These are phyloP conservation scores for Oriolus oriolus DNA, from an alignment of 2,113 vertebrate genomes.

Conservation along the genomic window DNA sequence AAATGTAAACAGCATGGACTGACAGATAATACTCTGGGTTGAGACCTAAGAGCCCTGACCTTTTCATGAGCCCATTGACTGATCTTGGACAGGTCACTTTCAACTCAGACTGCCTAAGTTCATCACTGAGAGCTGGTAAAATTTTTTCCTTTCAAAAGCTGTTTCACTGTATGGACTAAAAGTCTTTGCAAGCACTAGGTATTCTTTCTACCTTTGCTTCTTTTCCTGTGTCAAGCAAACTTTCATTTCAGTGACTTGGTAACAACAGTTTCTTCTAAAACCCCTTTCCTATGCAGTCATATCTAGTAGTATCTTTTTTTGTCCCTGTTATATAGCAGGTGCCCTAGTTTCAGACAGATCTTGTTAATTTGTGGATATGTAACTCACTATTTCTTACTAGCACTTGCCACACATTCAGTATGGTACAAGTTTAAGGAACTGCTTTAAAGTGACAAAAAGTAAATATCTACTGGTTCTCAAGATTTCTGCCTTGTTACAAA, in stretches of 20 bases:
- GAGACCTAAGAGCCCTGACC: background rate
- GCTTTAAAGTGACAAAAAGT: background rate
- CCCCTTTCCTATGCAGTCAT: background rate
- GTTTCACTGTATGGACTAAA: background rate
- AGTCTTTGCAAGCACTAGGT: background rate
- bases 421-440: background rate
- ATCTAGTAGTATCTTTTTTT: background rate
- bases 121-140: background rate
- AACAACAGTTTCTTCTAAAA: background rate
- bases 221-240: background rate
- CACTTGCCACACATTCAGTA: background rate
- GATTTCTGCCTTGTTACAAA: slow-evolving; percentile 23
- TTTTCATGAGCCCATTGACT: background rate
- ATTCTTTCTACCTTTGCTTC: background rate
- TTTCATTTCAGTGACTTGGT: background rate
- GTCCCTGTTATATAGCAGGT: background rate
- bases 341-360: background rate
- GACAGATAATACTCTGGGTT: background rate
- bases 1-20: background rate
- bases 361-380: background rate
- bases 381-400: background rate
- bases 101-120: background rate
- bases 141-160: background rate
- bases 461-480: background rate
- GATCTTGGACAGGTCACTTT: background rate